Percentiles rank a stretch among this genome's conserved stretches.
phyloP scores from a whole-genome alignment of 2,888 invertebrate genomes.

The Nephrotoma guestfalica region DNA sequence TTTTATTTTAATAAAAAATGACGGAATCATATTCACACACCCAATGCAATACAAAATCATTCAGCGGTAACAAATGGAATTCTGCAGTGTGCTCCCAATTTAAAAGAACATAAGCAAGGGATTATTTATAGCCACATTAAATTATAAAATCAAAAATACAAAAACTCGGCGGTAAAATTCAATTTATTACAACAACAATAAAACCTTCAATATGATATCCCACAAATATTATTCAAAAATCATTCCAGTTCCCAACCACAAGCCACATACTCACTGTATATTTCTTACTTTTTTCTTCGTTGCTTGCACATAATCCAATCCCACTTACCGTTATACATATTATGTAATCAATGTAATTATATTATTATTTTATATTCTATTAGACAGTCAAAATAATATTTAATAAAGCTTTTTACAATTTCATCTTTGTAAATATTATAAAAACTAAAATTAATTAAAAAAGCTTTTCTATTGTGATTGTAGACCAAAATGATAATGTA shows the following conservation, averaged over 20 bases:
- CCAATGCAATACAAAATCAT: no score
- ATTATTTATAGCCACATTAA: background rate
- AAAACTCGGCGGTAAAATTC: background rate
- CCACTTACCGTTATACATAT: background rate
- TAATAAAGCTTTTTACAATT: background rate
- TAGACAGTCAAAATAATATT: background rate
- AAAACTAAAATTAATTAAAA: background rate
- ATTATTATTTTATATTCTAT: background rate
- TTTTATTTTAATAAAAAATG: no score
- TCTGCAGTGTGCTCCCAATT: no score
- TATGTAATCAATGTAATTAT: background rate
- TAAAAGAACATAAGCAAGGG: background rate
- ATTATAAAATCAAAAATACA: background rate
- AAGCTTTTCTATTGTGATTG: background rate
- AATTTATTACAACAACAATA: background rate
- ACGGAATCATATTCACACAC: no score
- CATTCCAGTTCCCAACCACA: background rate
- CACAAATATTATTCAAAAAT: background rate
- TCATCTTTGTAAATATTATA: background rate
- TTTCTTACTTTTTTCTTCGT: background rate
- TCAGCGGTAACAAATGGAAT: no score
- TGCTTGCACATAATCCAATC: background rate
- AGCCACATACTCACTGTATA: background rate
- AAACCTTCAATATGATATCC: background rate
- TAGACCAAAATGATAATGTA: background rate